Evolutionary conservation across 2,797 vertebrate species (phyloP), one percentile per base, ranked within the genome.

Genomic region (Spheniscus humboldti): DNA sequence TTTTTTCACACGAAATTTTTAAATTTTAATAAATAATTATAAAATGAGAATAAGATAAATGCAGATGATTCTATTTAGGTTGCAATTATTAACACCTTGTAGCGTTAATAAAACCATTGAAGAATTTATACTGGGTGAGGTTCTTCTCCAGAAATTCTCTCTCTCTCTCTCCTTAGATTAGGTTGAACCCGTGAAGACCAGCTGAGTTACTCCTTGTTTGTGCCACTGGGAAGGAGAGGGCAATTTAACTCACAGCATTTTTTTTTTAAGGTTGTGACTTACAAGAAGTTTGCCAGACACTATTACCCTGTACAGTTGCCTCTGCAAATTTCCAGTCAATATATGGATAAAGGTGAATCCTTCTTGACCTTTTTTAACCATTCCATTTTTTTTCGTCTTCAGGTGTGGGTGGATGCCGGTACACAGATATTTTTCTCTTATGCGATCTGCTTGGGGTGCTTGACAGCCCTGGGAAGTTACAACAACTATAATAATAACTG

Each of bases 341-440:
- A 2, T 7, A 28, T 7, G 3, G 23, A 28, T 24, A 20, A 84
- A 39, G 18, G 22, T 22, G 57, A 10, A 53, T 80, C 10, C 48
- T 68, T 53, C 50, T 30, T 48, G 27, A n/a, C 80, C 45, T 71
- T 9, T 31, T 37, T 33, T 86, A 73, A 82, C 60, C 22, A 25
- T 31, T 91, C 23, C n/a, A 13, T 33, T 31, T 31, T 57, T 96
- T 90, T 91, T 55, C 95, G 62, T 56, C 93, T 67, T 5, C 96
- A 99, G 99, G 99, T 99, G 68, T 99, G 99, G 99, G 99, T 99
- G 92, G 99, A 99, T 84, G 99, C 99, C 11, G 99, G 99, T 78
- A 99, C 99, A 1, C 99, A 99, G 97, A 99, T 99, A 94, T 99
- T 99, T 92, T 99, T 99, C 98, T 99, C 99, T 43, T 99, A 99